Percentiles rank a stretch among this genome's conserved stretches.
phyloP scores from a whole-genome alignment of 2,113 vertebrate species.

The Alligator sinensis region DNA sequence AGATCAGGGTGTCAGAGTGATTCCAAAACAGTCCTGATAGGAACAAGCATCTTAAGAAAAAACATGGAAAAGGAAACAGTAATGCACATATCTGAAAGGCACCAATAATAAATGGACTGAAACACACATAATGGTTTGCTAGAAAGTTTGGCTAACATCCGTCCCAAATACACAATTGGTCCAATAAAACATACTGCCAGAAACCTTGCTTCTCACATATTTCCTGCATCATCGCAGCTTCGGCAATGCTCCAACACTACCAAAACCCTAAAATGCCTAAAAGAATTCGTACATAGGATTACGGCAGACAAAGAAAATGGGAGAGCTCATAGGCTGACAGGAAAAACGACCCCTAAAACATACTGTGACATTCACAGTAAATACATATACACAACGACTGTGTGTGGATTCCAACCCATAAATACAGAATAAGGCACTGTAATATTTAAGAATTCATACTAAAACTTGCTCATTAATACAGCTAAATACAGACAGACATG shows the following conservation, averaged over 20 bases:
- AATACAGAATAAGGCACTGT: not conserved
- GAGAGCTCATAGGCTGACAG: not conserved
- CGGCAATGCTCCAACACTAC: too few species aligned
- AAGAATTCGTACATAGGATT: not conserved
- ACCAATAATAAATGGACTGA: not conserved
- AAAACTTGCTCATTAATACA: not conserved
- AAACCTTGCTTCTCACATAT: too few species aligned
- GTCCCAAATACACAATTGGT: too few species aligned
- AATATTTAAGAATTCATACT: not conserved
- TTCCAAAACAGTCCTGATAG: not conserved
- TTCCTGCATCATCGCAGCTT: too few species aligned
- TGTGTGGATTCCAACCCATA: not conserved
- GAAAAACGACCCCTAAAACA: not conserved
- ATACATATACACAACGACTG: not conserved
- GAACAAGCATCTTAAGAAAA: not conserved
- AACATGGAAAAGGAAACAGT: not conserved
- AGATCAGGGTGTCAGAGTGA: not conserved
- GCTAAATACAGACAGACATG: not conserved
- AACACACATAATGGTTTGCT: not conserved
- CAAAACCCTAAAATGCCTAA: not conserved
- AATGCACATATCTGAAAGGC: not conserved
- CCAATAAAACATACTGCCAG: too few species aligned
- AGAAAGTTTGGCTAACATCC: too few species aligned
- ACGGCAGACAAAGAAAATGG: not conserved
- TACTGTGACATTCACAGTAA: not conserved